Evolutionary conservation across 2,113 vertebrate genomes (phyloP), one percentile per base, ranked within the genome.

Genomic region (Upupa epops): DNA sequence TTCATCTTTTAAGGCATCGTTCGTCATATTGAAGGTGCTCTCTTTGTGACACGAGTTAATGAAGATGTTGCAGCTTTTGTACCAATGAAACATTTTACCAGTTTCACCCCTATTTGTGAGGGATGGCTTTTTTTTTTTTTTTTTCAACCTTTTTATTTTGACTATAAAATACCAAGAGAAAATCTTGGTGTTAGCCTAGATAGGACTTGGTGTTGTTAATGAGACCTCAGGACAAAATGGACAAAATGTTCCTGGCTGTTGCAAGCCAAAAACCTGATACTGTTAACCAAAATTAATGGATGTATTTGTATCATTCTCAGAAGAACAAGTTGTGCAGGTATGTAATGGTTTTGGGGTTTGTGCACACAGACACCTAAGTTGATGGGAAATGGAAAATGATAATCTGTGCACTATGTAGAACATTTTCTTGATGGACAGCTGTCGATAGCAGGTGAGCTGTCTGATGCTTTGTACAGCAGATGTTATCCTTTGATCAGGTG

Each of bases 321-420:
- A 95, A 95, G 90, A 95, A 60, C 78, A 86, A 90, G 59, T 80
- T 92, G 77, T 93, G 40, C 86, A 96, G 95, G 95, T 96, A 95
- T 95, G 94, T 96, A 90, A 91, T 74, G 55, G 36, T 29, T 66
- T 71, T 0, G 2, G 3, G 4, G 25, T 77, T 71, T 91, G 25
- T 60, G n/a, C 54, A 68, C 63, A 32, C 36, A 56, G 61, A 74
- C 6, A 52, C 54, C 63, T 63, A 51, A 94, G 80, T 64, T 54
- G 22, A 51, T 86, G 69, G 59, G 69, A 77, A 73, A 63, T 66
- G 32, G 6, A 63, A 59, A 80, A 26, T 0, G 65, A 51, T 70
- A 54, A 69, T 80, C 15, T 8, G 15, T 63, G 17, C 15, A 77
- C 7, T 61, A 8, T 22, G 17, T 74, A 37, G 34, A 85, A 26